These are phyloP conservation scores for Xiphorhynchus erythropygius DNA, from an alignment of 2,797 vertebrate species.

Conservation along the genomic window DNA sequence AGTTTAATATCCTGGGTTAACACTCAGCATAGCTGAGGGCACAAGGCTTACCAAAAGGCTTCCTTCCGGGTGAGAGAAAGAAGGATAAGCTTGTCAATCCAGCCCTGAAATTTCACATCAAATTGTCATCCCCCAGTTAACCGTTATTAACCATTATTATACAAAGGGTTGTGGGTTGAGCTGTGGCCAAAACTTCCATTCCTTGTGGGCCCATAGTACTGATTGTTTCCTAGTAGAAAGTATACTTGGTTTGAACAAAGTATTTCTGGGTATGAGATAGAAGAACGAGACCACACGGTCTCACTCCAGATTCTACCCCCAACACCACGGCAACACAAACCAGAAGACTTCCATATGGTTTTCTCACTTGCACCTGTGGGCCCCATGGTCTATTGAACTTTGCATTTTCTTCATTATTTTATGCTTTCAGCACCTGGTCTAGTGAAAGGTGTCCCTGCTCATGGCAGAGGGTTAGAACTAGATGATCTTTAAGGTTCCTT, in stretches of 20 bases:
- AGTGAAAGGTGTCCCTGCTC: not conserved
- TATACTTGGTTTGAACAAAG: not conserved
- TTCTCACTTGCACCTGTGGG: not conserved
- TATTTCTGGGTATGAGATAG: not conserved
- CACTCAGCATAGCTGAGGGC: no score
- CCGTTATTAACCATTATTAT: not conserved
- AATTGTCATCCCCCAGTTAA: no score
- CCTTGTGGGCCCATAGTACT: not conserved
- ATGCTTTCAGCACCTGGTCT: not conserved
- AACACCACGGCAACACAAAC: not conserved
- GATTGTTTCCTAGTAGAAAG: not conserved
- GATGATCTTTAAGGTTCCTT: not conserved
- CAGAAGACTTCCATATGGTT: not conserved
- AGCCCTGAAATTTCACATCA: no score
- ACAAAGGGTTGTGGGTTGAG: not conserved
- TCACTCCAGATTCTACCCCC: not conserved
- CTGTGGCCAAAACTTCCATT: not conserved
- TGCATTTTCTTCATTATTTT: not conserved
- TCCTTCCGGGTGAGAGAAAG: no score
- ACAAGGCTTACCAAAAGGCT: no score
- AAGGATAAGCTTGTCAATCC: no score
- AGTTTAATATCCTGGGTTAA: no score
- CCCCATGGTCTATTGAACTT: not conserved
- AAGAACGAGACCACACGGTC: not conserved
- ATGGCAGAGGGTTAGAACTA: not conserved